phyloP scores from a whole-genome alignment of 2,113 vertebrate species.

The Pluvialis apricaria region DNA sequence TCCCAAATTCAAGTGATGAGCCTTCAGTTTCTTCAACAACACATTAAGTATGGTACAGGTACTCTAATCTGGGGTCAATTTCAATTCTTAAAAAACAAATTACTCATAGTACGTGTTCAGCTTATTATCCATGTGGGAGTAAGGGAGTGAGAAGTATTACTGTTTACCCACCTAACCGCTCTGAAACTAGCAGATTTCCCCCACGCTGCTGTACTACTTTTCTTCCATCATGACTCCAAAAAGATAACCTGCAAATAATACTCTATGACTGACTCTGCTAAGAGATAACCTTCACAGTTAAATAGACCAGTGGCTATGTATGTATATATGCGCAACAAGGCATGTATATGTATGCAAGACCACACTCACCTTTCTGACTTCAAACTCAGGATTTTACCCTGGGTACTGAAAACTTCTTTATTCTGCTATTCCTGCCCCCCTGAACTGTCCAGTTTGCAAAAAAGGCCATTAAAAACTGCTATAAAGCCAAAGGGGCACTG shows the following conservation, averaged over 20 bases:
- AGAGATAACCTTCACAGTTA: neutral
- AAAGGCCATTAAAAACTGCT: neutral
- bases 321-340: neutral
- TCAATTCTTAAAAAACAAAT: constrained; percentile 42
- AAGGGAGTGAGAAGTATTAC: neutral
- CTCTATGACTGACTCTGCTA: neutral
- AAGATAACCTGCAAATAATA: neutral
- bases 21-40: neutral
- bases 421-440: neutral
- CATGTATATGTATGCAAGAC: neutral
- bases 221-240: neutral
- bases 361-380: neutral
- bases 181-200: neutral
- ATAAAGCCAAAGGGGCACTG: neutral
- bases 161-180: neutral
- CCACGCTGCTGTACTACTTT: neutral
- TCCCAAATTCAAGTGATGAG: neutral
- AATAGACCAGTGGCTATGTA: neutral
- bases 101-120: constrained; percentile 13
- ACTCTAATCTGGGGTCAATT: constrained; percentile 14
- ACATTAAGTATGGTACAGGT: neutral
- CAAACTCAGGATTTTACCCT: neutral
- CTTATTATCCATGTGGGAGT: constrained; percentile 26
- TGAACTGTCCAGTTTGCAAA: neutral
- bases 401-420: neutral